phyloP scores from a whole-genome alignment of 2,888 invertebrate species.

The Patella depressa region DNA sequence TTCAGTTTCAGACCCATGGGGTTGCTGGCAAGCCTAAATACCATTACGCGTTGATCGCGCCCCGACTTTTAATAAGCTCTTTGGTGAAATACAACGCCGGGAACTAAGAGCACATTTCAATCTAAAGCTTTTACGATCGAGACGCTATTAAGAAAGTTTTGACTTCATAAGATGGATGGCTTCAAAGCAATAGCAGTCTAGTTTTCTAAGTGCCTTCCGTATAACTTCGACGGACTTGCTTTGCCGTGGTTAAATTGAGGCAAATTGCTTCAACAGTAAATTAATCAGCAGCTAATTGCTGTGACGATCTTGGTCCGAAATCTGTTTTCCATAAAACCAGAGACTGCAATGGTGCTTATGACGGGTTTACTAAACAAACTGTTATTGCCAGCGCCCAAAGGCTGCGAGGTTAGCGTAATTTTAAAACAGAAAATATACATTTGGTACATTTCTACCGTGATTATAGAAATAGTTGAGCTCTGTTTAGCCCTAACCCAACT shows the following conservation, averaged over 20 bases:
- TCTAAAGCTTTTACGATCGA: constrained; percentile 10
- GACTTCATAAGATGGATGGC: background rate
- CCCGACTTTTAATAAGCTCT: background rate
- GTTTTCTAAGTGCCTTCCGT: background rate
- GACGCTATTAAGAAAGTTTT: constrained; percentile 10
- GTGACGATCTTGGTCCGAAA: background rate
- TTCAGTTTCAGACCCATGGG: no score
- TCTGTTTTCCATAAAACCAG: background rate
- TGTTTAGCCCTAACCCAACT: no score
- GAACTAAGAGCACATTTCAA: background rate
- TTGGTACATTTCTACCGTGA: no score
- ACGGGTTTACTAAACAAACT: constrained; percentile 12
- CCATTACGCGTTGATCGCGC: background rate
- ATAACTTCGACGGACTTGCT: background rate
- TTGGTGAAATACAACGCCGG: background rate
- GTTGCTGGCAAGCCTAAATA: background rate
- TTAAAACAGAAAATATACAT: constrained; percentile 2
- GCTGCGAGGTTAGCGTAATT: constrained; percentile 1
- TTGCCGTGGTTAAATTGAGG: constrained; percentile 17
- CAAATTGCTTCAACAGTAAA: constrained; percentile 26
- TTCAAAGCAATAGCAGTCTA: constrained; percentile 1
- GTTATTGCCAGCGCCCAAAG: constrained; percentile 2
- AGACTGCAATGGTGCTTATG: background rate
- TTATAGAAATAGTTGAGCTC: no score
- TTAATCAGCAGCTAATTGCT: constrained; percentile 23